Conservation (phyloP, 2,797 vertebrate species). For the Rhynchonycteris naso region DNA sequence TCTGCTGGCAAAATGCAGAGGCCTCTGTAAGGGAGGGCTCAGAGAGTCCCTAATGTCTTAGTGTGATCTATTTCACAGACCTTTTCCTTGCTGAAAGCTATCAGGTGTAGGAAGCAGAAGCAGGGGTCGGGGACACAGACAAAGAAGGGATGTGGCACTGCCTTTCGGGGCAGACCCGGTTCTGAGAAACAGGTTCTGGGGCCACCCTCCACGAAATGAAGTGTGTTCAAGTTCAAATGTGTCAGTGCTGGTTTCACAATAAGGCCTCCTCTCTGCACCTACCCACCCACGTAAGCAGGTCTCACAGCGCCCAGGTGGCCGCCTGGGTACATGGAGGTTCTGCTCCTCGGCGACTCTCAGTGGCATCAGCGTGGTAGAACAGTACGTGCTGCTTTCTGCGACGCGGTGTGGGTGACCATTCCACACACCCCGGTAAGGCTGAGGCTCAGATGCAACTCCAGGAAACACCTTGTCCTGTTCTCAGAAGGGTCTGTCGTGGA, state of each 20-base stretch:
- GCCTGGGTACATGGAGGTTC: background rate
- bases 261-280: background rate
- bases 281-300: background rate
- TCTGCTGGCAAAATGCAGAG: background rate
- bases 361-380: background rate
- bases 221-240: background rate
- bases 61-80: background rate
- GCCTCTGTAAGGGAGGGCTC: background rate
- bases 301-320: background rate
- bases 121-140: background rate
- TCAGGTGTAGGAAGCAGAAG: background rate
- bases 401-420: rapidly evolving
- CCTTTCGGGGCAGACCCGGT: background rate
- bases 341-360: rapidly evolving
- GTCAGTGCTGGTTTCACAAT: background rate
- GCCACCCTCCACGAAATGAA: background rate
- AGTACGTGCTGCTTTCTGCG: background rate
- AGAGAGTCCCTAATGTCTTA: background rate
- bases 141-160: background rate
- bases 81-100: background rate
- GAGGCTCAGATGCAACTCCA: background rate
- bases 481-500: background rate
- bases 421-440: rapidly evolving
- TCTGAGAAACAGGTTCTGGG: background rate
- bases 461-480: background rate